Percentiles rank a stretch among this genome's conserved stretches.
Conservation (phyloP, 53 echinoderm and acorn worm genomes). For the Stichopus horrens region DNA sequence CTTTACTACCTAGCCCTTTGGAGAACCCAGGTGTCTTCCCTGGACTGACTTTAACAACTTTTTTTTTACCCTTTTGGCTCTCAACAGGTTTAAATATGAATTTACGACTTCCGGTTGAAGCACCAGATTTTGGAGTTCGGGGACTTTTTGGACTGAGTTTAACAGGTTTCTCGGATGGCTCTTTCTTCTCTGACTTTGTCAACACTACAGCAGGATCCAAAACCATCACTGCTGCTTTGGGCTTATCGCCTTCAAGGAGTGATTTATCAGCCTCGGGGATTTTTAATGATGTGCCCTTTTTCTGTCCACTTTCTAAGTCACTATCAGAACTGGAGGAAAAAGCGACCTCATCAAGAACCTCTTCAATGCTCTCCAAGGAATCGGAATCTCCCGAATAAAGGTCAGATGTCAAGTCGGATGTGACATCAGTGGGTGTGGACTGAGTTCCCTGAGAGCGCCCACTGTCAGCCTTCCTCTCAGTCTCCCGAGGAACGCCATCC, state of each 20-base stretch:
- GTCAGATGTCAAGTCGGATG: slow-evolving; percentile 40
- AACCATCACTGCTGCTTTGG: slow-evolving; percentile 5
- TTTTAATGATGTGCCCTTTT: not conserved
- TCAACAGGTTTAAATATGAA: not conserved
- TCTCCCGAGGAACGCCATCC: not conserved
- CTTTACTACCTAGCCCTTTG: slow-evolving; percentile 26
- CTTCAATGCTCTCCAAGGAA: slow-evolving; percentile 38
- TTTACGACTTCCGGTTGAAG: not conserved
- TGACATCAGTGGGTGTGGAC: slow-evolving; percentile 38
- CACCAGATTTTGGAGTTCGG: slow-evolving; percentile 9
- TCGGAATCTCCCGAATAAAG: slow-evolving; percentile 22
- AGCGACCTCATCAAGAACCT: slow-evolving; percentile 20
- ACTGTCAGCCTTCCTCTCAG: not conserved
- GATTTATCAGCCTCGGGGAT: not conserved
- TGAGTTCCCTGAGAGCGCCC: not conserved
- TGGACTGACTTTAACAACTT: not conserved
- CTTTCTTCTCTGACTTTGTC: slow-evolving; percentile 33
- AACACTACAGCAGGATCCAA: slow-evolving; percentile 59
- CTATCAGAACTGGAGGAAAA: slow-evolving; percentile 28
- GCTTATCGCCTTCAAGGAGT: not conserved
- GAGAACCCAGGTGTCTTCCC: slow-evolving; percentile 42
- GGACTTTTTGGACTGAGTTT: slow-evolving; percentile 51
- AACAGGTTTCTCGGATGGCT: not conserved
- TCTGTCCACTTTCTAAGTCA: not conserved
- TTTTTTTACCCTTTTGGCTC: not conserved